phyloP scores from a whole-genome alignment of 2,888 invertebrate genomes.

The Drosophila eohydei region DNA sequence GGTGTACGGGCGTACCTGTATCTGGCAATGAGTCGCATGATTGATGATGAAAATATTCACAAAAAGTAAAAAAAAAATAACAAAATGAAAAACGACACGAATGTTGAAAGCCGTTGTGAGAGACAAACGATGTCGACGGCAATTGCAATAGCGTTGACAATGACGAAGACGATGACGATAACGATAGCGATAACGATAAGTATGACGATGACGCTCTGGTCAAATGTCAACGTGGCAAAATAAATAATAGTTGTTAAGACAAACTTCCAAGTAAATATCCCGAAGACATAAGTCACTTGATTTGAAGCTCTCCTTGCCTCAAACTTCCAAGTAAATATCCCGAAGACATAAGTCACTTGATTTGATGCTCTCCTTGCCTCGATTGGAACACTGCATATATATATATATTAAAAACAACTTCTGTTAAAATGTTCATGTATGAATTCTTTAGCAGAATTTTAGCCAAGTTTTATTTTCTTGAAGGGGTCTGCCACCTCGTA shows the following conservation, averaged over 20 bases:
- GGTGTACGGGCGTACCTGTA: neutral
- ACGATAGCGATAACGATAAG: conserved; percentile 8
- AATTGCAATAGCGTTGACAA: conserved; percentile 30
- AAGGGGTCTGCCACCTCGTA: neutral
- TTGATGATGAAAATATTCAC: conserved; percentile 52
- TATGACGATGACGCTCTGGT: conserved; percentile 1
- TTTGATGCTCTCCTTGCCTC: neutral
- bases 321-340: neutral
- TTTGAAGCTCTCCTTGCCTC: neutral
- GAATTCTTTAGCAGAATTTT: neutral
- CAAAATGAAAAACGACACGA: conserved; percentile 45
- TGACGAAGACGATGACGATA: conserved; percentile 38
- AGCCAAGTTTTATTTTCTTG: neutral
- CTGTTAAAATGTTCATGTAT: neutral
- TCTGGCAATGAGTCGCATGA: conserved; percentile 40
- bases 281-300: neutral
- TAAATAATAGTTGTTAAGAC: neutral
- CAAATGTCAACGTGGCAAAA: conserved; percentile 2
- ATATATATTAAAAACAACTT: neutral
- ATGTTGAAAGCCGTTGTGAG: conserved; percentile 22
- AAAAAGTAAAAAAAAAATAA: conserved; percentile 19
- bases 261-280: neutral
- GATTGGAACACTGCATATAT: neutral
- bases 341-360: neutral
- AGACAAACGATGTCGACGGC: conserved; percentile 7